Conservation (phyloP, 1,140 invertebrate genomes). For the Zaprionus capensis region DNA sequence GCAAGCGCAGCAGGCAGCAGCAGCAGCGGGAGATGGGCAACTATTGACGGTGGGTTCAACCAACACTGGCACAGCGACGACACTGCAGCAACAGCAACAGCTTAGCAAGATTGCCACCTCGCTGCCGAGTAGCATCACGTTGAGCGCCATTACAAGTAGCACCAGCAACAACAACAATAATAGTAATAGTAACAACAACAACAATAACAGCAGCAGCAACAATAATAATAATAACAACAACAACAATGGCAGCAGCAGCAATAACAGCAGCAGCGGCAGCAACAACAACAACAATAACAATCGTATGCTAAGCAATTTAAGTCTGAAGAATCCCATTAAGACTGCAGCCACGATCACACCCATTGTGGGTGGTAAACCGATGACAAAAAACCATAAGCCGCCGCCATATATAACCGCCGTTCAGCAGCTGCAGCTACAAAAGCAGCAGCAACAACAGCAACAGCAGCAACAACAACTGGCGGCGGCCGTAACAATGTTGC, state of each 20-base stretch:
- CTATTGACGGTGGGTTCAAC: slow-evolving; percentile 86
- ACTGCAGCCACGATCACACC: slow-evolving; percentile 77
- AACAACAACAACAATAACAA: slow-evolving; percentile 41
- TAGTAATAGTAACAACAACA: slow-evolving; percentile 53
- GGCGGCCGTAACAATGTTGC: slow-evolving; percentile 80
- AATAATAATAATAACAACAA: slow-evolving; percentile 15
- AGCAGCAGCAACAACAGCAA: slow-evolving; percentile 77
- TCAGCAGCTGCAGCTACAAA: slow-evolving; percentile 79
- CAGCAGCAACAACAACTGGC: slow-evolving; percentile 79
- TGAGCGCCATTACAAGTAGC: slow-evolving; percentile 68
- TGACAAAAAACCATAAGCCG: slow-evolving; percentile 84
- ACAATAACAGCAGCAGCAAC: slow-evolving; percentile 13
- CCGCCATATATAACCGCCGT: slow-evolving; percentile 82
- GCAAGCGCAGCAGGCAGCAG: slow-evolving; percentile 21
- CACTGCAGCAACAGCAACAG: slow-evolving; percentile 53
- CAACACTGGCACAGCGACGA: slow-evolving; percentile 87
- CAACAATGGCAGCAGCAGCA: slow-evolving; percentile 27
- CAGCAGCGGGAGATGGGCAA: slow-evolving; percentile 13
- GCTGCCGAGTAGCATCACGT: slow-evolving; percentile 73
- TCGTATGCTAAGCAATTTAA: slow-evolving; percentile 58
- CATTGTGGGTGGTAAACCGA: slow-evolving; percentile 75
- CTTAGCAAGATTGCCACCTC: slow-evolving; percentile 70
- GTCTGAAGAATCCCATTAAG: slow-evolving; percentile 72
- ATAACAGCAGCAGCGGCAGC: slow-evolving; percentile 23
- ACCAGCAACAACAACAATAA: slow-evolving; percentile 22